Evolutionary conservation across 2,797 vertebrate species (phyloP).

Genomic region (Hephaestus fuliginosus): DNA sequence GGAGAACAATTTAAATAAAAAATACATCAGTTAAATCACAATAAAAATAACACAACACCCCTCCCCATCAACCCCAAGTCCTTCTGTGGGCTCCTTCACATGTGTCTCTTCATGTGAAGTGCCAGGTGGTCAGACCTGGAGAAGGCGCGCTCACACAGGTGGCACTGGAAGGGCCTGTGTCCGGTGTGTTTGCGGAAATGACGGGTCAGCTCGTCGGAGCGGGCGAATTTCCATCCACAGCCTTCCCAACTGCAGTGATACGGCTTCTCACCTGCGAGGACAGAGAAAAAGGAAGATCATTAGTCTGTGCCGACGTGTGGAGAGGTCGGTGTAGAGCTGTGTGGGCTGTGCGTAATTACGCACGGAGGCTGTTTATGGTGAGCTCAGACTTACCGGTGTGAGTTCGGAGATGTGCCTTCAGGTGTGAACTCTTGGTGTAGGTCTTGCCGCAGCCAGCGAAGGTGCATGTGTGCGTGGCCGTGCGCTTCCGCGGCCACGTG

Average conservation of each 20-base stretch:
- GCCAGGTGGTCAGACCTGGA: constrained; percentile 98
- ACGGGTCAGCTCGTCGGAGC: constrained; percentile 97
- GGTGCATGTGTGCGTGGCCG: constrained; percentile 96
- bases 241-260: constrained; percentile 99
- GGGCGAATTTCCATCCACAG: constrained; percentile 99
- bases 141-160: constrained; percentile 97
- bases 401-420: constrained; percentile 97
- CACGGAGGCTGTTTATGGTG: background rate
- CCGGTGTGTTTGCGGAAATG: constrained; percentile 99
- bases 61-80: constrained; percentile 58
- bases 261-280: constrained; percentile 94
- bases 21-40: constrained; percentile 72
- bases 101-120: constrained; percentile 98
- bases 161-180: constrained; percentile 98
- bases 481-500: constrained; percentile 98
- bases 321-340: background rate
- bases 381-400: constrained; percentile 91
- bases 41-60: constrained; percentile 62
- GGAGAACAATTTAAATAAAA: constrained; percentile 84
- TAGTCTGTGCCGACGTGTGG: background rate
- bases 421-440: constrained; percentile 98
- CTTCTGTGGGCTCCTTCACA: constrained; percentile 84
- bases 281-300: constrained; percentile 12
- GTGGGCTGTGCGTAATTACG: constrained; percentile 32
- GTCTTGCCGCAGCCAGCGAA: constrained; percentile 97